phyloP scores from a whole-genome alignment of 2,797 vertebrate genomes.

The Acipenser ruthenus region DNA sequence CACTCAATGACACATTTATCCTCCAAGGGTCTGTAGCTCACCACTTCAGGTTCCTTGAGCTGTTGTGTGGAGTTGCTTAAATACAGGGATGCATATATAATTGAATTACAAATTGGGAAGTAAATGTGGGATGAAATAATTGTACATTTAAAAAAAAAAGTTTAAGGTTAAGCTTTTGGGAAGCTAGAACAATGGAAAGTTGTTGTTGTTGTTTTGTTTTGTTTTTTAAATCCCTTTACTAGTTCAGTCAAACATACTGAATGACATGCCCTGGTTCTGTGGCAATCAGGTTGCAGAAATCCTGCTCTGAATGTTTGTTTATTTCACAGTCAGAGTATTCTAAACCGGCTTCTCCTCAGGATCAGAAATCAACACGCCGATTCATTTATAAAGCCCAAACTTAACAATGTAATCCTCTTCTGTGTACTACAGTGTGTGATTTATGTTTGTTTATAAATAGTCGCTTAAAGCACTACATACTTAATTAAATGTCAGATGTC shows the following conservation, averaged over 20 bases:
- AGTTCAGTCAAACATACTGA: neutral
- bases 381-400: constrained; percentile 14
- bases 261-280: neutral
- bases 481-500: constrained; percentile 38
- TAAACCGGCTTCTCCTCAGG: neutral
- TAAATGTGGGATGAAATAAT: no score
- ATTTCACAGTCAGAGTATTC: neutral
- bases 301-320: neutral
- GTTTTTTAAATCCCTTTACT: no score
- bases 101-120: no score
- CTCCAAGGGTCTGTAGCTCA: no score
- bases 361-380: neutral
- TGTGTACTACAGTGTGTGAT: constrained; percentile 21
- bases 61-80: no score
- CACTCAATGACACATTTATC: no score
- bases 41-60: no score
- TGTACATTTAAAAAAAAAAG: no score
- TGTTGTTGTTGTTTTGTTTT: no score
- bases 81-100: no score
- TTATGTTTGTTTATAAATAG: constrained; percentile 37
- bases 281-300: neutral
- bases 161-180: no score
- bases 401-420: constrained; percentile 13
- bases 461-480: constrained; percentile 30
- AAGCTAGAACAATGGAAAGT: no score